These are phyloP conservation scores for Hemithea aestivaria DNA, from an alignment of 2,888 invertebrate species.

Conservation along the genomic window DNA sequence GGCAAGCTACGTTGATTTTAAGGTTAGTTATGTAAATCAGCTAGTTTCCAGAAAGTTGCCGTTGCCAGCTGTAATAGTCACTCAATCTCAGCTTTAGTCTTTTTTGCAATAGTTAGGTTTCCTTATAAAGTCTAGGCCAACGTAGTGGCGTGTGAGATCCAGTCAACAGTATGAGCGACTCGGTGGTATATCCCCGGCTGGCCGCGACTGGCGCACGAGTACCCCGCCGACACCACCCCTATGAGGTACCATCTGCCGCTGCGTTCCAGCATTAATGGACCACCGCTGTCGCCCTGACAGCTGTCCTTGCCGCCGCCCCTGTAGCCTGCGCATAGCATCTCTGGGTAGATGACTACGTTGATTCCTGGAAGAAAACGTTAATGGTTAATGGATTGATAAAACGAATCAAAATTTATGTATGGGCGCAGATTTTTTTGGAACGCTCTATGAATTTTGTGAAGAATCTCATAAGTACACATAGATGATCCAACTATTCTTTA, in stretches of 20 bases:
- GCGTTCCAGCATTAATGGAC: conserved; percentile 93
- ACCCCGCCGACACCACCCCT: conserved; percentile 95
- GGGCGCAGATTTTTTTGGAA: no score
- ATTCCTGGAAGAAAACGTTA: conserved; percentile 78
- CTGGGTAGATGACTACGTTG: conserved; percentile 94
- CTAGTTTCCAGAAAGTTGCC: no score
- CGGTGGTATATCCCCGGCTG: conserved; percentile 97
- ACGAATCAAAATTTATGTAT: no score
- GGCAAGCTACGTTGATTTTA: no score
- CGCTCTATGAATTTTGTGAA: no score
- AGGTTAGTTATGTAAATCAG: no score
- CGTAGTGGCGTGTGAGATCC: conserved; percentile 86
- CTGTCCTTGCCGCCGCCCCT: conserved; percentile 91
- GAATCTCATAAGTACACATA: no score
- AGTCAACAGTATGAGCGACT: conserved; percentile 95
- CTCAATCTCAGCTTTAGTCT: neutral
- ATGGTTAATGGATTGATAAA: conserved; percentile 2
- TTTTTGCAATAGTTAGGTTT: no score
- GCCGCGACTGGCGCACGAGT: conserved; percentile 95
- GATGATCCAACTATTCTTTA: no score
- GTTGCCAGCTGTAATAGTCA: no score
- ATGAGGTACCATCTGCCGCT: conserved; percentile 94
- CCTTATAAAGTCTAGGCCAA: conserved; percentile 46
- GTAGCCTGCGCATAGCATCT: conserved; percentile 97
- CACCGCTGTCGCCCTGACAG: conserved; percentile 90